Conservation (phyloP, 1,140 invertebrate species). For the Eurosta solidaginis region DNA sequence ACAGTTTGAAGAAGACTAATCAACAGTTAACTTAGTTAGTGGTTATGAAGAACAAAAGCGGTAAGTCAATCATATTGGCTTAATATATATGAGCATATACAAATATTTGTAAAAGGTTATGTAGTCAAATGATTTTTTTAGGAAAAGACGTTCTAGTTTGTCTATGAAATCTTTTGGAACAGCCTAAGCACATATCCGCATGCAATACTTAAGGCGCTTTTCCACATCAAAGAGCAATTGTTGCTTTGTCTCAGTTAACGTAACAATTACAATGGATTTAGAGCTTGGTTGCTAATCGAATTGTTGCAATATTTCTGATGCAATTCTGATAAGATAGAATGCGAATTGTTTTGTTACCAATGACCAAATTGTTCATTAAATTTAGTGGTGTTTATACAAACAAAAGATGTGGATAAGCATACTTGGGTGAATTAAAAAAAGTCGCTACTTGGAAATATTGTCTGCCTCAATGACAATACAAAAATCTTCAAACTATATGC, state of each 20-base stretch:
- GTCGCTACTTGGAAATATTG: too few species aligned
- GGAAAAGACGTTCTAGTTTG: too few species aligned
- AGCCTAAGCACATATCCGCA: not conserved
- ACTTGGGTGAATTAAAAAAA: too few species aligned
- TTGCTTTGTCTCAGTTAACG: not conserved
- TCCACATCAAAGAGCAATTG: not conserved
- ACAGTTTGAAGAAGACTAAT: too few species aligned
- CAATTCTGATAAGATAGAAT: not conserved
- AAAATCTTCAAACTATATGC: not conserved
- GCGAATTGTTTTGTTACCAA: constrained; percentile 6
- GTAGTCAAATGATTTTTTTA: too few species aligned
- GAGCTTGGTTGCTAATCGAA: constrained; percentile 2
- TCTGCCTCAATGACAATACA: too few species aligned
- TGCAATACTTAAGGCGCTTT: not conserved
- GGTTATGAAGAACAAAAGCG: too few species aligned
- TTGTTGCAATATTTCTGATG: not conserved
- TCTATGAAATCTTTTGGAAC: not conserved
- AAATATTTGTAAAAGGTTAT: not conserved
- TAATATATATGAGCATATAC: too few species aligned
- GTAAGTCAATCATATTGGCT: too few species aligned
- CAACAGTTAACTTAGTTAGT: too few species aligned
- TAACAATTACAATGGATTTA: not conserved
- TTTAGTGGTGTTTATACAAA: not conserved
- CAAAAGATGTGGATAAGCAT: too few species aligned
- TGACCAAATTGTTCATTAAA: constrained; percentile 18